phyloP scores from a whole-genome alignment of 2,797 vertebrate genomes.

The Etheostoma perlongum region DNA sequence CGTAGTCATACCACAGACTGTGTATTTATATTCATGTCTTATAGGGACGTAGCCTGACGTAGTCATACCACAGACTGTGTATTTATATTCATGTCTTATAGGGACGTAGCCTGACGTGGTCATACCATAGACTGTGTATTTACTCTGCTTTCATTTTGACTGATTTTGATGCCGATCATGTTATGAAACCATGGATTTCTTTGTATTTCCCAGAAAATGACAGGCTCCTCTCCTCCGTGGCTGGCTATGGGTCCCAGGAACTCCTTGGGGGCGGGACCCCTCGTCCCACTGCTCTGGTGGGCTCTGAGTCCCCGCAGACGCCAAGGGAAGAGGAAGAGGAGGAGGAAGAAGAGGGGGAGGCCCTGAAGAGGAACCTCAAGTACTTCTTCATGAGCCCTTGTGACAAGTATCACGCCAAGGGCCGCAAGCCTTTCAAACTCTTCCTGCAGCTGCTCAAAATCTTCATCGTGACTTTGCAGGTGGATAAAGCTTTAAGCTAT shows the following conservation, averaged over 20 bases:
- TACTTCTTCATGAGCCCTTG: conserved; percentile 98
- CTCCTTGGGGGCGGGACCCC: conserved; percentile 30
- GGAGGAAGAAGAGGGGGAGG: conserved; percentile 75
- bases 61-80: no score
- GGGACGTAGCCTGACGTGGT: no score
- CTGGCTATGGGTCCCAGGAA: conserved; percentile 82
- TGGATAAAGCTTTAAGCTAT: conserved; percentile 41
- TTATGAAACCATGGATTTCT: neutral
- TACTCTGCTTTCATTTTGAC: no score
- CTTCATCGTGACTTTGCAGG: conserved; percentile 92
- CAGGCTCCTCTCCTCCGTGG: conserved; percentile 80
- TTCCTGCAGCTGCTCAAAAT: conserved; percentile 93
- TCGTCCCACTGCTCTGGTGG: conserved; percentile 35
- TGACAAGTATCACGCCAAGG: conserved; percentile 94
- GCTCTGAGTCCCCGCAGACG: conserved; percentile 51
- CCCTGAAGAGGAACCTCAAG: conserved; percentile 91
- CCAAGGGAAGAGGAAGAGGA: conserved; percentile 68
- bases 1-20: no score
- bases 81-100: no score
- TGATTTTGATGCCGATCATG: neutral
- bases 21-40: no score
- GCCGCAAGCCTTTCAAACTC: conserved; percentile 92
- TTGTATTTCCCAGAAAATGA: conserved; percentile 82
- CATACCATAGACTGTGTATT: no score
- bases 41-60: no score